A percentile compares a stretch with the other conserved stretches of the same genome.
Conservation (phyloP, 2,888 invertebrate species). For the Aelia acuminata region DNA sequence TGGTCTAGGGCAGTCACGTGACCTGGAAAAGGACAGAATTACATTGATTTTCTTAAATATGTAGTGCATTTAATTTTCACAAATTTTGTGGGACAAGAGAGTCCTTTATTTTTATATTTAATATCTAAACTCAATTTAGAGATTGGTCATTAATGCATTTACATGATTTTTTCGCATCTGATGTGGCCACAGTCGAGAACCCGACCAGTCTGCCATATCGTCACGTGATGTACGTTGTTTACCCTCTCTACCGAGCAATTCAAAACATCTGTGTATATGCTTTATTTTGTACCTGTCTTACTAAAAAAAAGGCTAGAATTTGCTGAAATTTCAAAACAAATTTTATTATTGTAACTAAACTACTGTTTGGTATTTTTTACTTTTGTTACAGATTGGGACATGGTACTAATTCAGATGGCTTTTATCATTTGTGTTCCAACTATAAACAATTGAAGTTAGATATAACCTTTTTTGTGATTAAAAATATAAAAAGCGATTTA, state of each 20-base stretch:
- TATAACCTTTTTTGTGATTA: conserved; percentile 36
- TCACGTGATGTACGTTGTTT: conserved; percentile 2
- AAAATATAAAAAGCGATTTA: conserved; percentile 3
- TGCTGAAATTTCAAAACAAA: background rate
- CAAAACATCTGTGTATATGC: background rate
- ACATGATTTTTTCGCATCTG: background rate
- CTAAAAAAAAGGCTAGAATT: background rate
- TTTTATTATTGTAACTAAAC: background rate
- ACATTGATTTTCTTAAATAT: conserved; percentile 66
- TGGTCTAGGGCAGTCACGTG: conserved; percentile 68
- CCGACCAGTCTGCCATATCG: background rate
- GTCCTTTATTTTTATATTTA: background rate
- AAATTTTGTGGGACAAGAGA: background rate
- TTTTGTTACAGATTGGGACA: background rate
- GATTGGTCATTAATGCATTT: background rate
- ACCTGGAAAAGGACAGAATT: conserved; percentile 66
- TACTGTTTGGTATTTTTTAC: background rate
- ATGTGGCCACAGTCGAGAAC: background rate
- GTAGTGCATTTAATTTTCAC: background rate
- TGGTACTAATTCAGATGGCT: conserved; percentile 45
- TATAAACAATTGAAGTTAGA: conserved; percentile 49
- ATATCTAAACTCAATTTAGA: background rate
- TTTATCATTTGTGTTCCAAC: background rate
- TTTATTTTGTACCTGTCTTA: background rate
- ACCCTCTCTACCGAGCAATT: background rate